A percentile compares a stretch with the other conserved stretches of the same genome.
Conservation (phyloP, 2,797 vertebrate species). For the Smutsia gigantea region DNA sequence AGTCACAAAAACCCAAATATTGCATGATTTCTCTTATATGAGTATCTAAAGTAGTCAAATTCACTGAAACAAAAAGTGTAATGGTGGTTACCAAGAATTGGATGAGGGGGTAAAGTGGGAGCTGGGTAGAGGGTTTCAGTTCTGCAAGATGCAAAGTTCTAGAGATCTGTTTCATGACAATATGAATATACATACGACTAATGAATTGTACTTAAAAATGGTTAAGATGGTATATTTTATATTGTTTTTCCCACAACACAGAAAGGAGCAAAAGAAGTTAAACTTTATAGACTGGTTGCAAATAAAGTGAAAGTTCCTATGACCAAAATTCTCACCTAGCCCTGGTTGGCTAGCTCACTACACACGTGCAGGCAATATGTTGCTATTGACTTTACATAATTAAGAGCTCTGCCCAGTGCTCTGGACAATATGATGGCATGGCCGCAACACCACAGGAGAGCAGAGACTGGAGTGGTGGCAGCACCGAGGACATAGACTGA, state of each 20-base stretch:
- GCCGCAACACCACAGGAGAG: too few relatives aligned
- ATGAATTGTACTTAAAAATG: neutral
- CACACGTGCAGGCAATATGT: too few relatives aligned
- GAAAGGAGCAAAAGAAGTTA: neutral
- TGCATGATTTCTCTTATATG: neutral
- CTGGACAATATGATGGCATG: too few relatives aligned
- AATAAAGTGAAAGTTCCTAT: too few relatives aligned
- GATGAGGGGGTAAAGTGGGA: neutral
- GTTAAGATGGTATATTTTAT: neutral
- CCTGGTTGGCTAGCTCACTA: too few relatives aligned
- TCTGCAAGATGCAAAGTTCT: neutral
- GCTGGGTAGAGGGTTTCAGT: neutral
- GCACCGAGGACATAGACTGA: too few relatives aligned
- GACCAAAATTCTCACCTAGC: too few relatives aligned
- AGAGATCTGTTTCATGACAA: neutral
- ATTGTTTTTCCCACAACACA: neutral
- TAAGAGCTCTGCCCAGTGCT: too few relatives aligned
- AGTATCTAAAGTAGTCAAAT: neutral
- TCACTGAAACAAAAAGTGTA: neutral
- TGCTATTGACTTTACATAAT: too few relatives aligned
- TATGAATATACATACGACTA: neutral
- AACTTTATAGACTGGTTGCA: too few relatives aligned
- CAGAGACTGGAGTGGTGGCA: too few relatives aligned
- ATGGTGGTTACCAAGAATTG: neutral
- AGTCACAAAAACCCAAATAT: neutral